Base-by-base conservation (phyloP, 1,140 invertebrate genomes). In the Zaprionus gabonicus region DNA sequence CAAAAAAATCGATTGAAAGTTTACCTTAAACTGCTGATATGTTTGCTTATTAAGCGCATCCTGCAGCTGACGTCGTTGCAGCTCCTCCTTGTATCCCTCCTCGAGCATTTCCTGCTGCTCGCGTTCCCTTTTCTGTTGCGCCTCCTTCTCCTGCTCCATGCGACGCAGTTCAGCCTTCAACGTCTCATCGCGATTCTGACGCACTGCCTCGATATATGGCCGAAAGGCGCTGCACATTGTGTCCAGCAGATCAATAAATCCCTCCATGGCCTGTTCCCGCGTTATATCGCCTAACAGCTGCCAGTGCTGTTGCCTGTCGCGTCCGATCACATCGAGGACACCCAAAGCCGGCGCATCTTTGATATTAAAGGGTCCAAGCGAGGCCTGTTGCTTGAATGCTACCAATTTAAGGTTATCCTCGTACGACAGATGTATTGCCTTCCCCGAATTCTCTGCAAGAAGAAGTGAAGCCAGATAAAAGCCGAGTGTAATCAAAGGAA, bases 31-130 rank as follows among this genome's bases (percentile, higher is more conserved):
- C 93, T 99, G 98, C 69, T 96, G 95, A 93, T 97, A 98, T 0
- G 99, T 99, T 94, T 99, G 99, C 84, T 98, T 96, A 93, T 99
- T 99, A 7, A 99, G 93, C 13, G 98, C 98, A 92, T 99, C 97
- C 94, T 99, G 97, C 87, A 99, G 98, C 92, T 98, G 96, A 87
- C 96, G 94, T 82, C 95, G 94, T 91, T 94, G 94, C 80, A 96
- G 94, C 74, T 96, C 95, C 87, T 97, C 95, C 34, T 94, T 76
- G 78, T 94, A 94, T 77, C 94, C 94, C 80, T 94, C 93, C 71
- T 94, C 94, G 23, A 94, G 93, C 64, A 95, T 93, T 82, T 96
- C 93, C 94, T 94, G 82, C 84, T 92, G 81, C 70, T 95, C 94
- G 10, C 82, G 82, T 51, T 91, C 91, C 13, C 71, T 70, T 69